Percentiles rank a stretch among this genome's conserved stretches.
Conservation (phyloP, 2,113 vertebrate species). For the Cryptomyrus ogoouensis region DNA sequence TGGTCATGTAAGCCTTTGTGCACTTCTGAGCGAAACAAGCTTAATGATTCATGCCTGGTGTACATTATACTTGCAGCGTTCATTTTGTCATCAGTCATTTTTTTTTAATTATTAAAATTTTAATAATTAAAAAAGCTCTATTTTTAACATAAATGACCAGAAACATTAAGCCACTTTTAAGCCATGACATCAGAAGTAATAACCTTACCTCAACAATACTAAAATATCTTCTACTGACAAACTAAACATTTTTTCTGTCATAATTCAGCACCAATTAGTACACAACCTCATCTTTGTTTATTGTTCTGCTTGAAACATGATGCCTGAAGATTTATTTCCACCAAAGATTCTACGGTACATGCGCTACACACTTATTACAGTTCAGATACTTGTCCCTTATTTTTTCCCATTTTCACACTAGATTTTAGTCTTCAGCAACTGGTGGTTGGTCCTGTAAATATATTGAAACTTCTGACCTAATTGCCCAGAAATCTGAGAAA, state of each 20-base stretch:
- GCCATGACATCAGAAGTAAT: neutral
- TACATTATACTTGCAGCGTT: neutral
- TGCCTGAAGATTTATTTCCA: neutral
- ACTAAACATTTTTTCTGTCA: neutral
- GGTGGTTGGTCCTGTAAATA: neutral
- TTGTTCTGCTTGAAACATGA: neutral
- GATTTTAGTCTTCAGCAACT: neutral
- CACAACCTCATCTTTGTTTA: neutral
- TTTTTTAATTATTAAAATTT: neutral
- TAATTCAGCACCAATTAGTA: neutral
- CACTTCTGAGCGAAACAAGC: conserved; percentile 9
- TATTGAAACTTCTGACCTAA: neutral
- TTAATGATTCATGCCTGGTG: conserved; percentile 44
- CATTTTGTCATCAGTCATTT: neutral
- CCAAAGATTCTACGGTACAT: neutral
- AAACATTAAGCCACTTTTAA: neutral
- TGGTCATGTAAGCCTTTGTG: conserved; percentile 20
- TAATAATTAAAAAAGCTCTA: neutral
- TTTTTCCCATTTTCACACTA: neutral
- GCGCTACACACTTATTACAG: neutral
- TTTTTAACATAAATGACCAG: neutral
- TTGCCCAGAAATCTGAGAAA: neutral
- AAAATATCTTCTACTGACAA: neutral
- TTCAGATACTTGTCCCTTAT: neutral
- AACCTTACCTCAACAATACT: neutral